Evolutionary conservation across 2,113 vertebrate genomes (phyloP).

Genomic region (Ammodytes dubius): DNA sequence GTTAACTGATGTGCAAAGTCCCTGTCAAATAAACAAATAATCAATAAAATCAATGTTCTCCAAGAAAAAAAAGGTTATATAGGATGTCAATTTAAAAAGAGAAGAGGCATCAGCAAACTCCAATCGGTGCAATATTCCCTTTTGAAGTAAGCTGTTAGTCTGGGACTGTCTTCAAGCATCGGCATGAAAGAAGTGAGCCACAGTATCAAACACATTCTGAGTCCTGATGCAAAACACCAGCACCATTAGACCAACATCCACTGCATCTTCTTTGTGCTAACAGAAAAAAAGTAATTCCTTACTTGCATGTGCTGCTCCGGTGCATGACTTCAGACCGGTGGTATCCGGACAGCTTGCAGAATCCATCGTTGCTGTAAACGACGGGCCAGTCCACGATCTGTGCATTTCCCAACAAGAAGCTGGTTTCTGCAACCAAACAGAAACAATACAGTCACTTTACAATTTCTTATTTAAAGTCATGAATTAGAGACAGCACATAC

Average conservation of each 20-base stretch:
- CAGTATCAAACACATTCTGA: background rate
- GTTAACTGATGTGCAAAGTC: background rate
- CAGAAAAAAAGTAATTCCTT: slow-evolving; percentile 32
- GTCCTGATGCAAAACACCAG: background rate
- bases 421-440: slow-evolving; percentile 88
- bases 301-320: slow-evolving; percentile 99
- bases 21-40: background rate
- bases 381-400: slow-evolving; percentile 99
- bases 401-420: slow-evolving; percentile 97
- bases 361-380: slow-evolving; percentile 99
- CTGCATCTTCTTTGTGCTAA: background rate
- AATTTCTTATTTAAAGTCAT: too few relatives aligned
- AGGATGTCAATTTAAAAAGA: background rate
- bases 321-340: slow-evolving; percentile 99
- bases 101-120: background rate
- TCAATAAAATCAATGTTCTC: background rate
- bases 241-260: background rate
- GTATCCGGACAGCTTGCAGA: slow-evolving; percentile 97
- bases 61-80: background rate
- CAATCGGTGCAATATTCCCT: background rate
- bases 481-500: too few relatives aligned
- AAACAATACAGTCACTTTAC: background rate
- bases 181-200: background rate
- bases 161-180: background rate
- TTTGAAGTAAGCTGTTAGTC: background rate